A percentile compares a stretch with the other conserved stretches of the same genome.
These are phyloP conservation scores for Dicrurus megarhynchus DNA, from an alignment of 2,113 vertebrate genomes.

Conservation along the genomic window DNA sequence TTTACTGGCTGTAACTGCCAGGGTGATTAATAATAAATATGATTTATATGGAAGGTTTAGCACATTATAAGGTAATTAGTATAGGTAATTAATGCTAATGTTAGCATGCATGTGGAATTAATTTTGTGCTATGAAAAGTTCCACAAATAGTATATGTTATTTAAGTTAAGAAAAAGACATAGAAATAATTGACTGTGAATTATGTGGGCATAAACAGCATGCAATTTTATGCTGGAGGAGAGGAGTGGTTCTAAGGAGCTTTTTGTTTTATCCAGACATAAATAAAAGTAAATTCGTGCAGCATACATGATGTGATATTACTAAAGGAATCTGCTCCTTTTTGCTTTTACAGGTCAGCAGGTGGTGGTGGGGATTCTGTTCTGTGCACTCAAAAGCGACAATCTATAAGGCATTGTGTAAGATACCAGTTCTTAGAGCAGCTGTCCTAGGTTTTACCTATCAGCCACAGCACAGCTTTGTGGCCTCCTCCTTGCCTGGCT, in stretches of 20 bases:
- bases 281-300: neutral
- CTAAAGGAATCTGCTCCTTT: neutral
- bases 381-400: rapidly evolving
- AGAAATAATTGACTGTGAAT: neutral
- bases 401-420: rapidly evolving
- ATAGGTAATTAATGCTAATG: neutral
- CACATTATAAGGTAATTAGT: neutral
- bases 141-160: neutral
- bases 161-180: neutral
- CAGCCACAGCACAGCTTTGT: neutral
- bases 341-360: neutral
- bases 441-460: neutral
- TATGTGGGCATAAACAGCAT: neutral
- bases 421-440: neutral
- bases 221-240: neutral
- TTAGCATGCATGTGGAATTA: neutral
- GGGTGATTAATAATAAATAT: neutral
- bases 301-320: neutral
- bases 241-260: neutral
- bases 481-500: neutral
- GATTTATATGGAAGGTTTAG: neutral
- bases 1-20: neutral
- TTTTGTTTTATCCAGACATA: neutral
- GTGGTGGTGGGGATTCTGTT: neutral
- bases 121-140: neutral